phyloP scores from a whole-genome alignment of 2,113 vertebrate genomes.

The Pterocles burchelli region DNA sequence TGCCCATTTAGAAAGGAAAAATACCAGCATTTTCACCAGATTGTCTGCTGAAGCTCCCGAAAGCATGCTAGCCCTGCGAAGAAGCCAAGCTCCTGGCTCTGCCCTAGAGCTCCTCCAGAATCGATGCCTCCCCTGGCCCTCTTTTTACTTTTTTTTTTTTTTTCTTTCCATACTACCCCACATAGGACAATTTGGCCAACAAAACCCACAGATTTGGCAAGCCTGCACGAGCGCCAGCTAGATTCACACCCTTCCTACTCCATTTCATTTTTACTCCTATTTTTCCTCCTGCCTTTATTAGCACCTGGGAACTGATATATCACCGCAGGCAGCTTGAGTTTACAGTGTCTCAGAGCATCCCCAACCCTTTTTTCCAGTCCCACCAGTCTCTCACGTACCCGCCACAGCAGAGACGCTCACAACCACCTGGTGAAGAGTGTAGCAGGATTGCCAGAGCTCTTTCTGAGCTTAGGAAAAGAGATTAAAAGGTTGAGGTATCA shows the following conservation, averaged over 20 bases:
- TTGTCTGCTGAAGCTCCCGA: neutral
- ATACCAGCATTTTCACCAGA: neutral
- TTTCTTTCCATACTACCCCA: neutral
- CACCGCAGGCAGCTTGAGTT: accelerated
- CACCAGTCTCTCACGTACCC: accelerated
- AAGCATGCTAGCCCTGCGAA: accelerated
- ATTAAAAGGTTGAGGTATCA: neutral
- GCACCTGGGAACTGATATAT: neutral
- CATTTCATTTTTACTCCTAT: neutral
- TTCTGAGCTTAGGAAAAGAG: neutral
- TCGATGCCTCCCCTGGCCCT: neutral
- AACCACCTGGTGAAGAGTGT: accelerated
- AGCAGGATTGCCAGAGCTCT: neutral
- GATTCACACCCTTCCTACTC: neutral
- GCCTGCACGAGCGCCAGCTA: neutral
- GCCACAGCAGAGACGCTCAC: neutral
- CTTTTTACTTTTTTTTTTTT: neutral
- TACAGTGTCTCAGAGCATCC: neutral
- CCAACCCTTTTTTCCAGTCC: neutral
- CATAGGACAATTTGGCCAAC: accelerated
- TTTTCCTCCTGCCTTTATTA: neutral
- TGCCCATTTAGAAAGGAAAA: neutral
- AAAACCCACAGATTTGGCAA: neutral
- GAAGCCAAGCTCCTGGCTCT: neutral
- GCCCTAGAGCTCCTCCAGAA: neutral